Percentiles rank a stretch among this genome's conserved stretches.
Conservation (phyloP, 2,888 invertebrate species). For the Calameuta filiformis region DNA sequence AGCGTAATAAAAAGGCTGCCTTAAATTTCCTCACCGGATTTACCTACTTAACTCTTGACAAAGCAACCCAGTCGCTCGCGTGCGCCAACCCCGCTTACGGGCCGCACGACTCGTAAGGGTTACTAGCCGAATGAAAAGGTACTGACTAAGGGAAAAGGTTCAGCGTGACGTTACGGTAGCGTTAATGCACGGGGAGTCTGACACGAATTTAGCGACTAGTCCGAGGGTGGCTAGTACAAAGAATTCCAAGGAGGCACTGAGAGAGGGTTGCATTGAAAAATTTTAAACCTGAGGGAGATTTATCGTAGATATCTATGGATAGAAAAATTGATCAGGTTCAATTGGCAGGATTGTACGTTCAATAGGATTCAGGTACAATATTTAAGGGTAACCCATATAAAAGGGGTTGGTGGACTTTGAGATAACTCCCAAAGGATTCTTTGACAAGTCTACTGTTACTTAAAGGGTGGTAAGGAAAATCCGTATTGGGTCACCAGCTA, state of each 20-base stretch:
- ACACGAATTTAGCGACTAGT: neutral
- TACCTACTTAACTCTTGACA: slow-evolving; percentile 25
- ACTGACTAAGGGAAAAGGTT: neutral
- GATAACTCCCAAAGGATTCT: neutral
- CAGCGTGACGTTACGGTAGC: neutral
- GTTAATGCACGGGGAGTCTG: neutral
- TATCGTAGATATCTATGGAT: neutral
- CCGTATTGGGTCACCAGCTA: neutral
- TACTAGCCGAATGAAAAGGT: neutral
- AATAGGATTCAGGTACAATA: neutral
- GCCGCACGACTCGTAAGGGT: neutral
- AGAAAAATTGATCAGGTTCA: neutral
- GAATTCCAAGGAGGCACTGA: neutral
- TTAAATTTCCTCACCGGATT: slow-evolving; percentile 34
- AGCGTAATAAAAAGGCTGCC: slow-evolving; percentile 32
- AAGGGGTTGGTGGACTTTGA: slow-evolving; percentile 7
- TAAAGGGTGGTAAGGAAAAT: slow-evolving; percentile 10
- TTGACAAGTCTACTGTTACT: neutral
- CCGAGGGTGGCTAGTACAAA: neutral
- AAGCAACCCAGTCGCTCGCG: slow-evolving; percentile 6
- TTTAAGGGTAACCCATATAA: slow-evolving; percentile 16
- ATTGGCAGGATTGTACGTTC: neutral
- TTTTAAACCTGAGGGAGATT: neutral
- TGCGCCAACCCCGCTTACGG: neutral
- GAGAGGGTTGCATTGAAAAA: neutral